Percentiles rank a stretch among this genome's conserved stretches.
Conservation (phyloP, 2,797 vertebrate genomes). For the Chelon auratus region DNA sequence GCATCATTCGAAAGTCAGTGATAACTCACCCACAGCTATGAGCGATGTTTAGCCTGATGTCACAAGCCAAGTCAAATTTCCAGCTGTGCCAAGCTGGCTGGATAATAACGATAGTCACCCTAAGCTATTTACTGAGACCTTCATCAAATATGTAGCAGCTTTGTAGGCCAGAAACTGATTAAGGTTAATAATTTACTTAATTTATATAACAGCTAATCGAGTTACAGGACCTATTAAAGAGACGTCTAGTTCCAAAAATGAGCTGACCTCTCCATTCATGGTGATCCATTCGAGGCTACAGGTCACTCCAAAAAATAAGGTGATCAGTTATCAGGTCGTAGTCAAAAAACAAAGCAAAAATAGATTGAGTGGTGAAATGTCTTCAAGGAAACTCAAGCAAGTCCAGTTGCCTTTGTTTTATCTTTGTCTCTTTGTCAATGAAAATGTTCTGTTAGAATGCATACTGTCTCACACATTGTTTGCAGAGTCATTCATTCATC, state of each 20-base stretch:
- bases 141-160: slow-evolving; percentile 40
- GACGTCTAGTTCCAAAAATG: slow-evolving; percentile 26
- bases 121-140: slow-evolving; percentile 52
- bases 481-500: not conserved
- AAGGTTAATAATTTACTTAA: slow-evolving; percentile 35
- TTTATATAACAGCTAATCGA: slow-evolving; percentile 42
- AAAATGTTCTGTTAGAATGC: not conserved
- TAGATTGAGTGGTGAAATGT: no score
- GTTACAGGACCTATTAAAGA: slow-evolving; percentile 30
- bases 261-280: slow-evolving; percentile 23
- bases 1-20: slow-evolving; percentile 62
- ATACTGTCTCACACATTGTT: slow-evolving; percentile 3
- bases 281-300: not conserved
- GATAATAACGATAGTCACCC: slow-evolving; percentile 58
- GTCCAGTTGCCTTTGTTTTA: no score
- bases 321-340: no score
- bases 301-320: not conserved
- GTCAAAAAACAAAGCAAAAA: no score
- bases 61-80: slow-evolving; percentile 62
- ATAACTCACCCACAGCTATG: slow-evolving; percentile 60
- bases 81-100: slow-evolving; percentile 65
- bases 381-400: no score
- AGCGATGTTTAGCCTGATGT: slow-evolving; percentile 66
- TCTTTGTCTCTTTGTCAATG: no score
- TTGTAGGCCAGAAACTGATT: slow-evolving; percentile 45